Base-by-base conservation (phyloP, 2,113 vertebrate species). In the Ploceus nigricollis region DNA sequence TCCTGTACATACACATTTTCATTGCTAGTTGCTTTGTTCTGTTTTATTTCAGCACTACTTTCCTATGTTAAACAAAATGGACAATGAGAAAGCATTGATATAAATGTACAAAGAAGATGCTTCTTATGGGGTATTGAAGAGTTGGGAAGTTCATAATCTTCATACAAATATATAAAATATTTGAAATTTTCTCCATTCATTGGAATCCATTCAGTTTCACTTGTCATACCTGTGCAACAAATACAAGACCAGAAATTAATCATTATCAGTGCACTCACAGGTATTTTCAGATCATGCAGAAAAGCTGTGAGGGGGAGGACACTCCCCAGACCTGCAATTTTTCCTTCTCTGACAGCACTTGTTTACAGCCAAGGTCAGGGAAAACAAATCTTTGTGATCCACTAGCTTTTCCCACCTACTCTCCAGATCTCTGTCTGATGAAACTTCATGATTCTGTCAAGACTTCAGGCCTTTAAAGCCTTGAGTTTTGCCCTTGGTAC, bases 91-190 rank as follows among this genome's bases (percentile, higher is more conserved):
- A 89, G 15, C 91, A 89, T 92, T 96, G 80, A 95, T 96, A 95
- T 56, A 97, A 97, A 96, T 96, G 95, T 96, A 97, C 84, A 98
- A 97, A 98, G 66, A 97, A 92, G 87, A 75, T 44, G 30, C 87
- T 95, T 97, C 96, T 93, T 73, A 37, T 81, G 65, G 75, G 70
- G 18, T 91, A 40, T 39, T 83, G 79, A 76, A 47, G 88, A 81
- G 83, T 81, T 90, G 51, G 84, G 84, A 97, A 89, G 89, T 92
- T 96, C 90, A 82, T 58, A 91, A 89, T 97, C 89, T 95, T 97
- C 96, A 95, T 98, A 98, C 96, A 98, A 98, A 98, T 97, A 96
- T 97, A 98, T 96, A 98, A 97, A 98, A 97, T 78, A 84, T 79
- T 96, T 97, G 89, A 85, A 66, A 64, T 87, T 33, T 83, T 92